These are phyloP conservation scores for Proales similis DNA, from an alignment of 1,140 invertebrate species.

Conservation along the genomic window DNA sequence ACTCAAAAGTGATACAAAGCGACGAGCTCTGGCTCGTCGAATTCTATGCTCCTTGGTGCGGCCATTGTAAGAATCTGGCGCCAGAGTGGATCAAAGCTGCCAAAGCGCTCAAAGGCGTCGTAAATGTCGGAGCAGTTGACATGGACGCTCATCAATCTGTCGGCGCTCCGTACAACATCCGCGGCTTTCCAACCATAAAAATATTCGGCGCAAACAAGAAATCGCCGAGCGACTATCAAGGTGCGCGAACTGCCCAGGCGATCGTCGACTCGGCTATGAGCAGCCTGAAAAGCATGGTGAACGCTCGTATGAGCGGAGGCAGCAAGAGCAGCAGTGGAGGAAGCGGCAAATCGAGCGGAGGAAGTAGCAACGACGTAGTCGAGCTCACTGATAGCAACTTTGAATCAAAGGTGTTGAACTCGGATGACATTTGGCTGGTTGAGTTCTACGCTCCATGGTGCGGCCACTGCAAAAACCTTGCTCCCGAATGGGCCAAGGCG, in stretches of 20 bases:
- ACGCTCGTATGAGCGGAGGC: constrained; percentile 56
- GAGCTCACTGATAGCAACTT: constrained; percentile 91
- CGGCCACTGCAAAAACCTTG: constrained; percentile 82
- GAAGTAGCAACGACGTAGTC: constrained; percentile 59
- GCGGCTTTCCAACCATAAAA: constrained; percentile 92
- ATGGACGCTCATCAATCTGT: constrained; percentile 49
- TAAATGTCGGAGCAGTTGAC: constrained; percentile 37
- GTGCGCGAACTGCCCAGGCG: constrained; percentile 69
- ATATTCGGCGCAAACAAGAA: constrained; percentile 81
- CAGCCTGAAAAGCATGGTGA: constrained; percentile 64
- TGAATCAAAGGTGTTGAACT: constrained; percentile 72
- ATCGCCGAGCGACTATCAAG: constrained; percentile 77
- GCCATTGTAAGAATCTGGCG: constrained; percentile 41
- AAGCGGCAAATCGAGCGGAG: constrained; percentile 40
- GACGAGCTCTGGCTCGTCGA: constrained; percentile 91
- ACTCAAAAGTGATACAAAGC: constrained; percentile 63
- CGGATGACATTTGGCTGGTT: constrained; percentile 86
- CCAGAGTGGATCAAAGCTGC: constrained; percentile 35
- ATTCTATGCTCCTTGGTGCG: constrained; percentile 79
- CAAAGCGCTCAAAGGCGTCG: constrained; percentile 36
- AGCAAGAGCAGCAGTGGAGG: constrained; percentile 42
- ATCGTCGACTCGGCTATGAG: constrained; percentile 74
- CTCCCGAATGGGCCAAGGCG: constrained; percentile 85
- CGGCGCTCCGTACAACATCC: constrained; percentile 69
- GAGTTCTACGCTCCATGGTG: constrained; percentile 86